Evolutionary conservation across 2,113 vertebrate species (phyloP).

Genomic region (Panthera leo): DNA sequence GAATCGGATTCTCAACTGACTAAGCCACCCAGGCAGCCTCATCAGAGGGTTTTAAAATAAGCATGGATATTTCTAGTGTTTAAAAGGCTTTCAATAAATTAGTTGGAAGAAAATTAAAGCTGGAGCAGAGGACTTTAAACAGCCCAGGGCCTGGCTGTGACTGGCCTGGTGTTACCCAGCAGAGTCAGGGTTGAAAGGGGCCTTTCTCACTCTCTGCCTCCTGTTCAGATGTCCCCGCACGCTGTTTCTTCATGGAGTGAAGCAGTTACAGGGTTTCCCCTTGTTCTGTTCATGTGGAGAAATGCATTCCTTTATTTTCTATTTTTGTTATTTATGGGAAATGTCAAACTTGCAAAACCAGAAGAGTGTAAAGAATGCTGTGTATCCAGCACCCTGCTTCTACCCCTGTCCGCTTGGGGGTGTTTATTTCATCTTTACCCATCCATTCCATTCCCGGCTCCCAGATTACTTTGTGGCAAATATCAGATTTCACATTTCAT

Average conservation of each 20-base stretch:
- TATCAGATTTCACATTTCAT: not conserved
- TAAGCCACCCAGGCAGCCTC: not conserved
- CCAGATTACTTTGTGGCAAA: not conserved
- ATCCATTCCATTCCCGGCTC: too few species aligned
- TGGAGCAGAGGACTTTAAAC: not conserved
- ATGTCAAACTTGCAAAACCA: not conserved
- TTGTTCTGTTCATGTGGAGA: not conserved
- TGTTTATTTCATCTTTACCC: not conserved
- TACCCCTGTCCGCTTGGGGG: fast-evolving
- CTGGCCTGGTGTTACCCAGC: not conserved
- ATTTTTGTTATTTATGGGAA: not conserved
- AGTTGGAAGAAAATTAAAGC: not conserved
- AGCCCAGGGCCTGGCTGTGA: not conserved
- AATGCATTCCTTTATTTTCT: not conserved
- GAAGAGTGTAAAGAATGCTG: not conserved
- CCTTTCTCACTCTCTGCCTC: too few species aligned
- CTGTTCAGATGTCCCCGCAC: not conserved
- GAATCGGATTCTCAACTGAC: too few species aligned
- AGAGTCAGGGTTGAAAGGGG: not conserved
- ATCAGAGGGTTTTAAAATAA: not conserved
- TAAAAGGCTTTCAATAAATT: not conserved
- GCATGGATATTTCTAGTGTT: not conserved
- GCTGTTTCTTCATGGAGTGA: not conserved
- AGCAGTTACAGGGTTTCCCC: not conserved
- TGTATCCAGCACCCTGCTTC: not conserved